Base-by-base conservation (phyloP, 37 sponge, comb jelly and placozoan genomes). In the Spongilla lacustris region DNA sequence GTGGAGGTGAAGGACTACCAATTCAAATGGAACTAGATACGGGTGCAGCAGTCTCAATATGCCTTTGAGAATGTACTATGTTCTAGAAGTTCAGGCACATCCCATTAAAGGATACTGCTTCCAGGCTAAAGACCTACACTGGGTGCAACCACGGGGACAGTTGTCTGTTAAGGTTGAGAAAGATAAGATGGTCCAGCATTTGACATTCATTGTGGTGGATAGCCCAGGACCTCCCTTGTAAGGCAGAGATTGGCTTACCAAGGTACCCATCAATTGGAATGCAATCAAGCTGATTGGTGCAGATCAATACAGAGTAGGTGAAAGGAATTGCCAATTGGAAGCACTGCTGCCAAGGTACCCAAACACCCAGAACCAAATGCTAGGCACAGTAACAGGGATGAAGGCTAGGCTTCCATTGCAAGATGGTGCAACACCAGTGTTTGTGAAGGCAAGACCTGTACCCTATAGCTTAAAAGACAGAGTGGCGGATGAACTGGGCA, bases 11-110 rank as follows among this genome's bases (percentile, higher is more conserved):
- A 31, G 38, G 29, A 2, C 37, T 25, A 0, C 80, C 38, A 4
- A 21, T 89, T 4, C 32, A 83, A 36, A 89, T 88, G 89, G 83
- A 88, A 38, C 37, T 81, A 9, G 88, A 88, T 76, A 88, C 88
- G 3, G 88, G 88, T 34, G 88, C 88, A 28, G 77, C 89, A 30
- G 69, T 82, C 49, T 83, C 89, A 76, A 31, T 82, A 25, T 89
- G 4, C 28, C 72, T 12, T 33, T 27, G 8, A 29, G 27, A 24
- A 81, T 49, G 22, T 81, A 81, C 46, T 11, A 73, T 14, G 23
- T n/a, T n/a, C n/a, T n/a, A 36, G 67, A 81, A 75, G 36, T 22
- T 28, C 29, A 24, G 38, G 34, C 70, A 25, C n/a, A 22, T 38
- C 68, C 41, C 41, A 41, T 67, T 81, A 0, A 74, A 79, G 68